A percentile compares a stretch with the other conserved stretches of the same genome.
Evolutionary conservation across 2,113 vertebrate species (phyloP).

Genomic region (Collichthys lucidus): DNA sequence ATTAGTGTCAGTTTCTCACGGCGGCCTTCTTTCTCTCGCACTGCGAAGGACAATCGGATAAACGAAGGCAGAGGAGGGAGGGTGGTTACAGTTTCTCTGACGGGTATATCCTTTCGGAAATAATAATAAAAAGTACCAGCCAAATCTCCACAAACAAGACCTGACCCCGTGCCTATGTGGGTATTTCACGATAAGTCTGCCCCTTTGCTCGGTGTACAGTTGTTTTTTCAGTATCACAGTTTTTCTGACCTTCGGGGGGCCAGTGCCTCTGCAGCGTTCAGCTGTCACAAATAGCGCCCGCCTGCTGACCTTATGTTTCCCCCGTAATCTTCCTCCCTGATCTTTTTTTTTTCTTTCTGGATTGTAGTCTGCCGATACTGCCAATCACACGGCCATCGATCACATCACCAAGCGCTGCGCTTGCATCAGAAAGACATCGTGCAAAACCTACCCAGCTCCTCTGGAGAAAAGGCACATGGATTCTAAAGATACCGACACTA

Average conservation of each 20-base stretch:
- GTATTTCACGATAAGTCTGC: not conserved
- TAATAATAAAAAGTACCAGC: not conserved
- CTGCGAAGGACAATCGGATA: constrained; percentile 59
- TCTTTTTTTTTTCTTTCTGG: constrained; percentile 18
- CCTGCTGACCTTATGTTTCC: constrained; percentile 35
- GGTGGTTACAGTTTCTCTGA: constrained; percentile 34
- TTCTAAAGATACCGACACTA: not conserved
- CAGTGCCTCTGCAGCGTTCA: not conserved
- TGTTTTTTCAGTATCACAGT: not conserved
- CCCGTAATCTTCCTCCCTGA: constrained; percentile 10
- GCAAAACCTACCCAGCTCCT: constrained; percentile 16
- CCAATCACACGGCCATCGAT: constrained; percentile 44
- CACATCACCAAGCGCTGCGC: constrained; percentile 12
- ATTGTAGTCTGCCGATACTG: constrained; percentile 34
- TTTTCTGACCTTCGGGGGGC: not conserved
- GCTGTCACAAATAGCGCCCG: not conserved
- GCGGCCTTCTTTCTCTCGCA: constrained; percentile 44
- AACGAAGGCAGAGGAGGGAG: constrained; percentile 12
- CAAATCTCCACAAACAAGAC: not conserved
- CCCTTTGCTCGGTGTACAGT: not conserved
- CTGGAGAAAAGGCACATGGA: constrained; percentile 10
- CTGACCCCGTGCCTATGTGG: not conserved
- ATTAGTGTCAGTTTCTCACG: constrained; percentile 66
- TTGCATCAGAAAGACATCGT: constrained; percentile 25
- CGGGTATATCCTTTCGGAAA: constrained; percentile 7